Conservation (phyloP, 1,140 invertebrate species). For the Galleria mellonella region DNA sequence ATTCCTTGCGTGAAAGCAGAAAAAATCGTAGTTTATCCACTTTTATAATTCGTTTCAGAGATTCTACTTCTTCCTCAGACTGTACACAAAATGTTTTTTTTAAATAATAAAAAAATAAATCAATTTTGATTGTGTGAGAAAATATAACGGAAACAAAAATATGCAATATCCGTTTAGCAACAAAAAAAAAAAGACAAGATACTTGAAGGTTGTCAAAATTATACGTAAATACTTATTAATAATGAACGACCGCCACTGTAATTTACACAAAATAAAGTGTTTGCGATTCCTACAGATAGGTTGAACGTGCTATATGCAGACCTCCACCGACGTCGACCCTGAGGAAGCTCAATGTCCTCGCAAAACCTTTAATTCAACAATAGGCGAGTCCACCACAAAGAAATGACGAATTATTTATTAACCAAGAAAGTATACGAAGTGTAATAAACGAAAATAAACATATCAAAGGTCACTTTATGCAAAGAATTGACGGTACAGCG, state of each 20-base stretch:
- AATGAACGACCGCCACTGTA: neutral
- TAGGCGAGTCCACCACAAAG: constrained; percentile 30
- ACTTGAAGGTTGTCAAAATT: too few relatives aligned
- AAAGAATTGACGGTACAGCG: constrained; percentile 21
- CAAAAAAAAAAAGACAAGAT: too few relatives aligned
- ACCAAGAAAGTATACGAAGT: constrained; percentile 6
- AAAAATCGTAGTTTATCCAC: too few relatives aligned
- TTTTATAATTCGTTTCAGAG: too few relatives aligned
- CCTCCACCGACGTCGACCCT: constrained; percentile 23
- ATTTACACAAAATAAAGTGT: constrained; percentile 1
- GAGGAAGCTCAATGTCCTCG: constrained; percentile 33
- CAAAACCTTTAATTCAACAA: constrained; percentile 41
- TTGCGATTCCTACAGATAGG: constrained; percentile 16
- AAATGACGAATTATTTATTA: constrained; percentile 38
- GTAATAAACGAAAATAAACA: constrained; percentile 31
- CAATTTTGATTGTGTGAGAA: too few relatives aligned
- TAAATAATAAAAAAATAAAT: too few relatives aligned
- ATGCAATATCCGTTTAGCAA: too few relatives aligned
- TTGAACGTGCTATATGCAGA: constrained; percentile 24
- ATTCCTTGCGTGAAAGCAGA: too few relatives aligned
- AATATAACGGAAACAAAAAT: too few relatives aligned
- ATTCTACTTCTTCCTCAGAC: too few relatives aligned
- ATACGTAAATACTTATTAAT: too few relatives aligned
- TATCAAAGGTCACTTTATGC: constrained; percentile 29
- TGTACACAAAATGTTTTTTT: too few relatives aligned